phyloP scores from a whole-genome alignment of 2,113 vertebrate species.

The Diadophis punctatus region DNA sequence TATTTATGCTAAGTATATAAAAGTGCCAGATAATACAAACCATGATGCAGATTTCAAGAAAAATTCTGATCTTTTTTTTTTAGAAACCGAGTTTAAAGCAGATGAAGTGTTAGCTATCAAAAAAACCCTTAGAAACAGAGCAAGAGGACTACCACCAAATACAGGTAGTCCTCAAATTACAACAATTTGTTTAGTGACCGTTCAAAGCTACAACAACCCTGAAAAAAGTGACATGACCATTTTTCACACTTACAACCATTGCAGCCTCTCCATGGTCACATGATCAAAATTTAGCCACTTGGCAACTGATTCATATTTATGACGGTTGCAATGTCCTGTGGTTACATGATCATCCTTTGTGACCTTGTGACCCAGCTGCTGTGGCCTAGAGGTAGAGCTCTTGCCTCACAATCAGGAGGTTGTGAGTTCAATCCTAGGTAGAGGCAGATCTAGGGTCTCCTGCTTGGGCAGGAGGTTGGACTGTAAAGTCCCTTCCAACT shows the following conservation, averaged over 20 bases:
- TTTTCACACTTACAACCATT: background rate
- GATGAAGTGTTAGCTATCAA: constrained; percentile 5
- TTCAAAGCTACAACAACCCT: background rate
- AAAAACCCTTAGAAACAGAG: background rate
- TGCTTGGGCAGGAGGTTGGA: too few species aligned
- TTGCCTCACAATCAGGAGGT: too few species aligned
- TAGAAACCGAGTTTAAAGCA: background rate
- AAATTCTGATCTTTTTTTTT: background rate
- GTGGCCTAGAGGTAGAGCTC: too few species aligned
- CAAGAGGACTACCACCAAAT: background rate
- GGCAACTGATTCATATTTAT: background rate
- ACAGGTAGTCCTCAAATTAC: background rate
- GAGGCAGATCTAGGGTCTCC: too few species aligned
- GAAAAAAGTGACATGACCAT: background rate
- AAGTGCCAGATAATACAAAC: background rate
- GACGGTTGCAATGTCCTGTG: background rate
- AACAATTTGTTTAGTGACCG: background rate
- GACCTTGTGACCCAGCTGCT: too few species aligned
- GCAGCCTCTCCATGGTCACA: background rate
- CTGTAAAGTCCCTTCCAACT: too few species aligned
- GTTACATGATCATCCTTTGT: background rate
- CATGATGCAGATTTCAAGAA: background rate
- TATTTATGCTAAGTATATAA: background rate
- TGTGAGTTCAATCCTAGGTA: too few species aligned
- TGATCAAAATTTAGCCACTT: background rate